These are phyloP conservation scores for Palaemon carinicauda DNA, from an alignment of 1,140 invertebrate species.

Conservation along the genomic window DNA sequence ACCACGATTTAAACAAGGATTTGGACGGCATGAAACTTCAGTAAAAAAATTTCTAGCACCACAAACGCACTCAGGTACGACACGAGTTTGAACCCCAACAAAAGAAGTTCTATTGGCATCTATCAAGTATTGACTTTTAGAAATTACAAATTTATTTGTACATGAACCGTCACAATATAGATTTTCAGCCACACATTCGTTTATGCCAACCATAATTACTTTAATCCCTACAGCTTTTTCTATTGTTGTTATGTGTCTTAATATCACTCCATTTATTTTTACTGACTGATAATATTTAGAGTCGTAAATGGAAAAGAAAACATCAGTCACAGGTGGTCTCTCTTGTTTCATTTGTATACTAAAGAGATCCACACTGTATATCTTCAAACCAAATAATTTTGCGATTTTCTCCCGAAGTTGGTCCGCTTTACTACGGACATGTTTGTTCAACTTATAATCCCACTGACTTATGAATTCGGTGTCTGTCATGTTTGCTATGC, in stretches of 20 bases:
- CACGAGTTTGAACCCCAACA: conserved; percentile 85
- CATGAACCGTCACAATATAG: conserved; percentile 95
- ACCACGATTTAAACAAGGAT: conserved; percentile 94
- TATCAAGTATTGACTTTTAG: conserved; percentile 89
- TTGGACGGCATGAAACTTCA: conserved; percentile 86
- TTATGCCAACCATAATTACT: conserved; percentile 97
- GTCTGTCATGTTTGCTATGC: conserved; percentile 92
- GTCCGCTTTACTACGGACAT: conserved; percentile 87
- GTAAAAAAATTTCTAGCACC: conserved; percentile 90
- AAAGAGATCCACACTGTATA: conserved; percentile 94
- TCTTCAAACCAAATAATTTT: conserved; percentile 82
- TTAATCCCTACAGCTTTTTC: conserved; percentile 92
- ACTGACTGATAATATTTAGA: conserved; percentile 96
- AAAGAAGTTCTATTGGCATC: conserved; percentile 96
- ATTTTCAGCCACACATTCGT: conserved; percentile 95
- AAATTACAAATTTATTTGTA: conserved; percentile 89
- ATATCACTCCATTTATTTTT: conserved; percentile 89
- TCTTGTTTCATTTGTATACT: conserved; percentile 89
- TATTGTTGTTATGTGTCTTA: conserved; percentile 84
- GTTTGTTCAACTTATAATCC: conserved; percentile 86
- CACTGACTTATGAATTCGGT: conserved; percentile 95
- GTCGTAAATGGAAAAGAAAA: conserved; percentile 93
- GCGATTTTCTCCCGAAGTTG: conserved; percentile 81
- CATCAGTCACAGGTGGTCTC: conserved; percentile 88
- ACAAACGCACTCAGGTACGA: conserved; percentile 89